Conservation (phyloP, 2,797 vertebrate species). For the Eremophila alpestris region DNA sequence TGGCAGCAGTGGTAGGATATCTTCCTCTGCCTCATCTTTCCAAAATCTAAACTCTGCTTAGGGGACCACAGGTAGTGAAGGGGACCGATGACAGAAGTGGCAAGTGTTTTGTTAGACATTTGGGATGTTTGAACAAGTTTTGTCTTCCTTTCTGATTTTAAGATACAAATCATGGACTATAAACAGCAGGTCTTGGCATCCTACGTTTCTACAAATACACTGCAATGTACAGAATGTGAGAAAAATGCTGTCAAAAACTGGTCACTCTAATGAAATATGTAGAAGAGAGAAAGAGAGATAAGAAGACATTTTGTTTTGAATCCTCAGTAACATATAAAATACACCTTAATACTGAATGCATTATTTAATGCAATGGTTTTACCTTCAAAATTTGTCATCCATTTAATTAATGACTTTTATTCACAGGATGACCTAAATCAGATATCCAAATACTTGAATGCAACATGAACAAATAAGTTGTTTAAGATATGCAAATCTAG, state of each 20-base stretch:
- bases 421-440: background rate
- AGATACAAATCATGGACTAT: background rate
- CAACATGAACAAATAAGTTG: background rate
- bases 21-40: background rate
- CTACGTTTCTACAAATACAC: background rate
- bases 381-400: background rate
- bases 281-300: background rate
- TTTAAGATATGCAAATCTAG: background rate
- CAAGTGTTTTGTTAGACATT: background rate
- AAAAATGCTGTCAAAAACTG: background rate
- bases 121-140: background rate
- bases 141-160: background rate
- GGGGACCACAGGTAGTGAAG: background rate
- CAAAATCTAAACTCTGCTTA: background rate
- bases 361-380: background rate
- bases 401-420: background rate
- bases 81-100: accelerated
- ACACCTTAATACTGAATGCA: background rate
- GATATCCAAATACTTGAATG: background rate
- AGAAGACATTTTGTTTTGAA: background rate
- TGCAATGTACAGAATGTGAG: background rate
- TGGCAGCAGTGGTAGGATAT: background rate
- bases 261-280: background rate
- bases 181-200: background rate
- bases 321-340: background rate